Evolutionary conservation across 1,140 invertebrate genomes (phyloP).

Genomic region (Teleopsis dalmanni): DNA sequence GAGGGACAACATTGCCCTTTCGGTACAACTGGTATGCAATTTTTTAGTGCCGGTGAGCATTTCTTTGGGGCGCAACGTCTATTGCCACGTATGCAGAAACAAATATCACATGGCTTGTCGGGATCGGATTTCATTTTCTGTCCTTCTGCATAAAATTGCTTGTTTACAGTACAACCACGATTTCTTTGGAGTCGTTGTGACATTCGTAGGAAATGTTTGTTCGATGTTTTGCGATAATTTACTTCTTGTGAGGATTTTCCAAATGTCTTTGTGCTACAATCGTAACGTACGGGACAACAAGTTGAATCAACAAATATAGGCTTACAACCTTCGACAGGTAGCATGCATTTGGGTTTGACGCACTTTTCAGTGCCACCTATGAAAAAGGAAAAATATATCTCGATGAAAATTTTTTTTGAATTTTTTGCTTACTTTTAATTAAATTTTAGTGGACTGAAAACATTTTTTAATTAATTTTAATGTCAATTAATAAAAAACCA

Average conservation of each 20-base stretch:
- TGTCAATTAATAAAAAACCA: slow-evolving; percentile 1
- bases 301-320: slow-evolving; percentile 60
- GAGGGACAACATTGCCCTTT: slow-evolving; percentile 75
- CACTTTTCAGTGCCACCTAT: slow-evolving; percentile 62
- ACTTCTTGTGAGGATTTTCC: slow-evolving; percentile 37
- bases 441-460: too few relatives aligned
- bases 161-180: slow-evolving; percentile 56
- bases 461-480: too few relatives aligned
- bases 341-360: slow-evolving; percentile 70
- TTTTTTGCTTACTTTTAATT: too few relatives aligned
- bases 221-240: slow-evolving; percentile 27
- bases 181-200: slow-evolving; percentile 33
- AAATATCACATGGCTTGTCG: slow-evolving; percentile 62
- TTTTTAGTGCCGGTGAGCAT: slow-evolving; percentile 64
- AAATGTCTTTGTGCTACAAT: slow-evolving; percentile 56
- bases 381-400: too few relatives aligned
- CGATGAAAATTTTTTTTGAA: too few relatives aligned
- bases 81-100: slow-evolving; percentile 70
- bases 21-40: slow-evolving; percentile 66
- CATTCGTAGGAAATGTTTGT: slow-evolving; percentile 40
- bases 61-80: slow-evolving; percentile 67
- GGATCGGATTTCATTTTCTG: slow-evolving; percentile 59
- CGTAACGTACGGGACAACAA: slow-evolving; percentile 78
- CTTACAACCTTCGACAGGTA: slow-evolving; percentile 67
- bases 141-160: slow-evolving; percentile 59